Evolutionary conservation across 1,140 invertebrate species (phyloP).

Genomic region (Eubasilissa regina): DNA sequence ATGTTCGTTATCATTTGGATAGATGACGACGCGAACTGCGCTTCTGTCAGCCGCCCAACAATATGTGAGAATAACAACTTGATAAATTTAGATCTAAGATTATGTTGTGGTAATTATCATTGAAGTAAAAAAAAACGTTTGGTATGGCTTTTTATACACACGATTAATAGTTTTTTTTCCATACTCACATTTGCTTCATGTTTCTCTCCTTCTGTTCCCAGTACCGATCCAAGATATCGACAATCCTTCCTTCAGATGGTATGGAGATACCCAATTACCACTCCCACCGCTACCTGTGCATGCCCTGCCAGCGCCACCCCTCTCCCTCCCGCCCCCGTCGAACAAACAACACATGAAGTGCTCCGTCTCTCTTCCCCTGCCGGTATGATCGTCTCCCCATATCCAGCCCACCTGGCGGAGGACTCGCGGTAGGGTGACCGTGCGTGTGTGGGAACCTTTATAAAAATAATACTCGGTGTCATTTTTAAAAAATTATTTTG

Average conservation of each 20-base stretch:
- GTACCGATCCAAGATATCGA: not conserved
- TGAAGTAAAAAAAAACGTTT: too few relatives aligned
- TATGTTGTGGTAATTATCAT: too few relatives aligned
- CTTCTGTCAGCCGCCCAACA: too few relatives aligned
- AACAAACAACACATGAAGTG: not conserved
- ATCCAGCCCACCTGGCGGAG: constrained; percentile 15
- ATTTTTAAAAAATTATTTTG: too few relatives aligned
- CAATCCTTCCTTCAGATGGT: constrained; percentile 7
- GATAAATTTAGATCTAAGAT: too few relatives aligned
- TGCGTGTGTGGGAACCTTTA: too few relatives aligned
- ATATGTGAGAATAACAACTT: too few relatives aligned
- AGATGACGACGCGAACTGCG: too few relatives aligned
- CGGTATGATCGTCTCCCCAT: not conserved
- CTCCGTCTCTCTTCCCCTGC: constrained; percentile 7
- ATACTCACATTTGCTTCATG: not conserved
- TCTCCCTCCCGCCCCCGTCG: not conserved
- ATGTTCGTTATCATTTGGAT: too few relatives aligned
- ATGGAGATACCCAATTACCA: constrained; percentile 41
- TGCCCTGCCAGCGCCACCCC: not conserved
- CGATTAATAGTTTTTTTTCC: too few relatives aligned
- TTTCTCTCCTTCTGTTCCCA: not conserved
- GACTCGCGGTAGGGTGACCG: constrained; percentile 14
- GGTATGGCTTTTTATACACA: too few relatives aligned
- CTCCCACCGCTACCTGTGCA: constrained; percentile 44
- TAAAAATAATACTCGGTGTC: too few relatives aligned